Base-by-base conservation (phyloP, 1,140 invertebrate genomes). In the Adoxophyes honmai region DNA sequence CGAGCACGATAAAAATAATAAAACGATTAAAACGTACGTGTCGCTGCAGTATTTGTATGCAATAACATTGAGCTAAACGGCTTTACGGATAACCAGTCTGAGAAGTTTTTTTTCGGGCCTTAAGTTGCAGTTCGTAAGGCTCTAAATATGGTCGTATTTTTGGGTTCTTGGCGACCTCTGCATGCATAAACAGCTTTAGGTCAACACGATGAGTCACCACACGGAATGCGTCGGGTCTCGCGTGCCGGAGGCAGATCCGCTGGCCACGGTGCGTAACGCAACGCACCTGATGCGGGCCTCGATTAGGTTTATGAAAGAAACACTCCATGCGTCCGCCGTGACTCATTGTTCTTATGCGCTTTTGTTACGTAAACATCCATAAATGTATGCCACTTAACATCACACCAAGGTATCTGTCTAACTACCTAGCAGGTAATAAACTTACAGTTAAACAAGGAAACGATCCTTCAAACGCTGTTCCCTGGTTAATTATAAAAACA, bases 191-290 rank as follows among this genome's bases (percentile, higher is more conserved):
- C 21, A 28, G 15, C 6, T 14, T 33, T 35, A 57, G 39, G 55
- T 57, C 42, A 48, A 16, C 55, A 14, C 9, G 34, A 56, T 44
- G 54, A 56, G 21, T 56, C 54, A 56, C 38, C 42, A 11, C 42
- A 48, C 21, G 42, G 42, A 48, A 48, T 33, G 42, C 42, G 42
- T 11, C 11, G 42, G 42, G 18, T 28, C 42, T 18, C 11, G 38
- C 9, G 21, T 44, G 42, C 6, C 10, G 21, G 16, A 48, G 21
- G 2, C 10, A 48, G 2, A 48, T 21, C 18, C 39, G 21, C 39
- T 48, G 42, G 4, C 42, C 4, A 48, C 21, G 21, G 10, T 14
- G 39, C 39, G 42, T 48, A 48, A 48, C 21, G 21, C 21, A 28
- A 28, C 21, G 6, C 42, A 48, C 42, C 42, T 48, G 42, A 48